Conservation (phyloP, 1,140 invertebrate genomes). For the Anastrepha obliqua region DNA sequence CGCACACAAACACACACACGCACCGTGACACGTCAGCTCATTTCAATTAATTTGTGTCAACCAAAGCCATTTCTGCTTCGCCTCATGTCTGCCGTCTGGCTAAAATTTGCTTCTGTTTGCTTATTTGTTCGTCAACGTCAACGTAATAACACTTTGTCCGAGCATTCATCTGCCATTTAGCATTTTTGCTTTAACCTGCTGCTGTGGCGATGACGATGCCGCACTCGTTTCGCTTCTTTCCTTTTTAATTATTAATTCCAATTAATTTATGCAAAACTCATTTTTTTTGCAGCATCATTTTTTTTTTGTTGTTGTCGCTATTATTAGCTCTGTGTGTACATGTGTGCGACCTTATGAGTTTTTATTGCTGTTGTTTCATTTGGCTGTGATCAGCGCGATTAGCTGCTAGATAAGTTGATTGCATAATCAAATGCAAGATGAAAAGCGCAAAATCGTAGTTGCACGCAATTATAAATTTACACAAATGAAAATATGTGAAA, state of each 20-base stretch:
- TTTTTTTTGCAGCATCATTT: neutral
- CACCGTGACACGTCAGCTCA: neutral
- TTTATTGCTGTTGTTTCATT: neutral
- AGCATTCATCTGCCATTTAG: neutral
- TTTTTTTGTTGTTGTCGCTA: neutral
- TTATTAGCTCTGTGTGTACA: neutral
- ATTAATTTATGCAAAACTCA: conserved; percentile 24
- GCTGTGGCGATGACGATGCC: neutral
- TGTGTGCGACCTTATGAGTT: no score
- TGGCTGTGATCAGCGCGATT: neutral
- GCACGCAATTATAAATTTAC: neutral
- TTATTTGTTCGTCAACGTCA: neutral
- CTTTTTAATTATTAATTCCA: neutral
- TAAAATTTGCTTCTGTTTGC: conserved; percentile 2
- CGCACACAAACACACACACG: neutral
- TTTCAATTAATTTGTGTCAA: conserved; percentile 41
- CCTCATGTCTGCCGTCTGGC: neutral
- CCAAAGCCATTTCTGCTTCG: neutral
- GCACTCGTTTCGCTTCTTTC: neutral
- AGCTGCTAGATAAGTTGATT: conserved; percentile 23
- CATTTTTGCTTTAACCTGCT: conserved; percentile 12
- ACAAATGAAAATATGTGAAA: neutral
- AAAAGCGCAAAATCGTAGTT: neutral
- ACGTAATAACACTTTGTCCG: neutral
- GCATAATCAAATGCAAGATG: neutral